Conservation (phyloP, 2,113 vertebrate genomes). For the Rhea americana region DNA sequence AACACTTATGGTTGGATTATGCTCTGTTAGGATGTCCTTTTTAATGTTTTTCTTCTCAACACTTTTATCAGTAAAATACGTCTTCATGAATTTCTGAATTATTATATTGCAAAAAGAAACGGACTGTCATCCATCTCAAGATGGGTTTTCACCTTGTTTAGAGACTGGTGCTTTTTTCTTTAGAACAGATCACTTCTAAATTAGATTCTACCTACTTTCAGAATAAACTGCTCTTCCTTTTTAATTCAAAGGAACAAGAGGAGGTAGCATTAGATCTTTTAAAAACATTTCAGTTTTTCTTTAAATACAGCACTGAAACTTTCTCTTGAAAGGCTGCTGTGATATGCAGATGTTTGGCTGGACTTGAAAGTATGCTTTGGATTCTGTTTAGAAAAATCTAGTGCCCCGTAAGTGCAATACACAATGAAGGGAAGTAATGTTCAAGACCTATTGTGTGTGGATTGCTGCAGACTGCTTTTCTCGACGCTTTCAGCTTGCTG, state of each 20-base stretch:
- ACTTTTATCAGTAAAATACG: background rate
- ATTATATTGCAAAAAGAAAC: background rate
- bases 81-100: background rate
- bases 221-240: background rate
- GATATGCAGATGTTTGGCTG: background rate
- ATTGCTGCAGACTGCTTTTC: background rate
- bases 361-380: slow-evolving; percentile 10
- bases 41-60: background rate
- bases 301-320: background rate
- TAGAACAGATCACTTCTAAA: background rate
- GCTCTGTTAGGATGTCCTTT: background rate
- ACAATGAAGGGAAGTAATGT: slow-evolving; percentile 24
- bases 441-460: background rate
- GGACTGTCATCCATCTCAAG: background rate
- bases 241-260: background rate
- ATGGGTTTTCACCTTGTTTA: background rate
- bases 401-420: background rate
- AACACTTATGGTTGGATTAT: background rate
- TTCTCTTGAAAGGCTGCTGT: background rate
- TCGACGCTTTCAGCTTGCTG: background rate
- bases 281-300: background rate
- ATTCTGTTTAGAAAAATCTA: slow-evolving; percentile 22
- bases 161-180: background rate
- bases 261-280: background rate
- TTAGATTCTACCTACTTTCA: background rate